A percentile compares a stretch with the other conserved stretches of the same genome.
Conservation (phyloP, 2,888 invertebrate genomes). For the Antitype chi region DNA sequence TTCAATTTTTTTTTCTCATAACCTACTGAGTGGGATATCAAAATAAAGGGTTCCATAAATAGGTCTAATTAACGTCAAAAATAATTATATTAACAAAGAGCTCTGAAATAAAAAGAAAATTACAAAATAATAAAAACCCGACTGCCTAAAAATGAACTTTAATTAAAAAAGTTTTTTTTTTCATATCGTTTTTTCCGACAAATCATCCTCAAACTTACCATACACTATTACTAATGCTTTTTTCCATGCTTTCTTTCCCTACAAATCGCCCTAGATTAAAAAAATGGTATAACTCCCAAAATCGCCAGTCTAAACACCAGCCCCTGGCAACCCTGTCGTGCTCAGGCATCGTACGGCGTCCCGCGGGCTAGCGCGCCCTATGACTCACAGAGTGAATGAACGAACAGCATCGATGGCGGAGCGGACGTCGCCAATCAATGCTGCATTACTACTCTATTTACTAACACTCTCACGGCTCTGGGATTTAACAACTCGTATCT, state of each 20-base stretch:
- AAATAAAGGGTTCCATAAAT: too few species aligned
- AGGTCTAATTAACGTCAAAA: too few species aligned
- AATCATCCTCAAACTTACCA: not conserved
- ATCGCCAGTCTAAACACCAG: not conserved
- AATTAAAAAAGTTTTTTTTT: too few species aligned
- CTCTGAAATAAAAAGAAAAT: too few species aligned
- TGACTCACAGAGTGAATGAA: conserved; percentile 65
- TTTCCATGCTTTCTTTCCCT: not conserved
- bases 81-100: too few species aligned
- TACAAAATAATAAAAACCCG: too few species aligned
- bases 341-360: conserved; percentile 63
- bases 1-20: too few species aligned
- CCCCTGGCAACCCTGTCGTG: conserved; percentile 46
- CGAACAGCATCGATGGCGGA: conserved; percentile 44
- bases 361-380: conserved; percentile 55
- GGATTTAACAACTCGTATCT: conserved; percentile 41
- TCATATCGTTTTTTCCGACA: not conserved
- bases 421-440: conserved; percentile 64
- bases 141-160: too few species aligned
- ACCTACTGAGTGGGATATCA: too few species aligned
- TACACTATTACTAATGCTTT: not conserved
- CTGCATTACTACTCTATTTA: conserved; percentile 67
- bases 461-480: conserved; percentile 59
- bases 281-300: conserved; percentile 19
- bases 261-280: not conserved